Evolutionary conservation across 2,888 invertebrate species (phyloP).

Genomic region (Hermaeophaga mercurialis): DNA sequence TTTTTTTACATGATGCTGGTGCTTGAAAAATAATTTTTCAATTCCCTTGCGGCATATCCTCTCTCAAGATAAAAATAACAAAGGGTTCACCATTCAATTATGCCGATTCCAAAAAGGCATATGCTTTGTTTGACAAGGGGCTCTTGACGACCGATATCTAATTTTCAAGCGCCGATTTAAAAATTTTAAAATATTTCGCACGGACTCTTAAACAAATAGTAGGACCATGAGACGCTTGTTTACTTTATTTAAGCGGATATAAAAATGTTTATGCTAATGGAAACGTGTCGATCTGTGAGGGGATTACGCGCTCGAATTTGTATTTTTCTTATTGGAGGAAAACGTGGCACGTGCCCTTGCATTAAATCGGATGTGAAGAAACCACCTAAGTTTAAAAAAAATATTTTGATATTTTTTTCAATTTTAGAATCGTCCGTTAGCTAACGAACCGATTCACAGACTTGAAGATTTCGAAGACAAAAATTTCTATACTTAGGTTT

Average conservation of each 20-base stretch:
- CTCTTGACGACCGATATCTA: conserved; percentile 34
- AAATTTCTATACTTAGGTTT: too few relatives aligned
- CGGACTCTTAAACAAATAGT: conserved; percentile 24
- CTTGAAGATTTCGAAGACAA: too few relatives aligned
- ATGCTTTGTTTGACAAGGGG: conserved; percentile 30
- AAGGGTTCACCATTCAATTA: conserved; percentile 37
- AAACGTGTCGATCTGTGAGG: conserved; percentile 44
- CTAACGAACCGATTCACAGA: too few relatives aligned
- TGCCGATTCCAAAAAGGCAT: conserved; percentile 29
- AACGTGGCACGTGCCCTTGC: conserved; percentile 33
- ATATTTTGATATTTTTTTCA: too few relatives aligned
- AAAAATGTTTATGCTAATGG: conserved; percentile 45
- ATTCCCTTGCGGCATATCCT: conserved; percentile 12
- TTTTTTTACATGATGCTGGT: background rate
- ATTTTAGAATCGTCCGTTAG: too few relatives aligned
- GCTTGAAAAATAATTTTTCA: background rate
- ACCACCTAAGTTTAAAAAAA: too few relatives aligned
- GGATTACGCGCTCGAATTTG: conserved; percentile 42
- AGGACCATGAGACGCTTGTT: conserved; percentile 31
- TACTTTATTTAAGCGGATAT: conserved; percentile 41
- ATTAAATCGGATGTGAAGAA: too few relatives aligned
- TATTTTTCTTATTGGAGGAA: conserved; percentile 37
- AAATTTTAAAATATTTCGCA: conserved; percentile 42
- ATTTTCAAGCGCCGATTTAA: conserved; percentile 36
- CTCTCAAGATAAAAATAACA: conserved; percentile 32